Base-by-base conservation (phyloP, 1,140 invertebrate genomes). In the Diachasmimorpha longicaudata region DNA sequence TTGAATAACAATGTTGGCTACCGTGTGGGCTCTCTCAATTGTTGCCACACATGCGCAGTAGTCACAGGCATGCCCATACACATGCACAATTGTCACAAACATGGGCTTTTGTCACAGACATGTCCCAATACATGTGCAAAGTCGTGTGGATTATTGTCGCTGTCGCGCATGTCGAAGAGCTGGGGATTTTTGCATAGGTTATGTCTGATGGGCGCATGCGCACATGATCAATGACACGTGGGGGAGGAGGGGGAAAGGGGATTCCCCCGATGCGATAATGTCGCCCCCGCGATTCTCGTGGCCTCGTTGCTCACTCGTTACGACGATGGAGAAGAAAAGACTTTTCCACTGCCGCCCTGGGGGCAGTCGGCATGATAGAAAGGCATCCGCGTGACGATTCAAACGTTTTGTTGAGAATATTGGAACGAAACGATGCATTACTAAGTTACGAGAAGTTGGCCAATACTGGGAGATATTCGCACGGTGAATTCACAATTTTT, bases 1-100 rank as follows among this genome's bases (percentile, higher is more conserved):
- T 87, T 87, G 85, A 87, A 87, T 87, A 86, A 87, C 86, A 87
- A 87, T 87, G 85, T 86, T 78, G 83, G 86, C 86, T 87, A 87
- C 86, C 85, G 86, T 87, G 86, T 87, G 85, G 86, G 86, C 86
- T 87, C 82, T 85, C 82, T 79, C 78, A 77, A 83, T 79, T 75
- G 37, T 39, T 72, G 4, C n/a, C 14, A 36, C 69, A 46, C 69
- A 46, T 46, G 39, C 39, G 44, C 70, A 25, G 48, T 21, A 19
- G 14, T 8, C 14, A 69, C 31, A 69, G 21, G n/a, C 36, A 63
- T 55, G 19, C 42, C 14, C 9, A 31, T 8, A 16, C 36, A 37
- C 14, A 42, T 69, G n/a, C 5, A n/a, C 71, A 58, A n/a, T 48
- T 9, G 14, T 19, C 14, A 69, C 31, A 69, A 14, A 25, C 36